These are phyloP conservation scores for Telenomus remus DNA, from an alignment of 1,140 invertebrate genomes.

Conservation along the genomic window DNA sequence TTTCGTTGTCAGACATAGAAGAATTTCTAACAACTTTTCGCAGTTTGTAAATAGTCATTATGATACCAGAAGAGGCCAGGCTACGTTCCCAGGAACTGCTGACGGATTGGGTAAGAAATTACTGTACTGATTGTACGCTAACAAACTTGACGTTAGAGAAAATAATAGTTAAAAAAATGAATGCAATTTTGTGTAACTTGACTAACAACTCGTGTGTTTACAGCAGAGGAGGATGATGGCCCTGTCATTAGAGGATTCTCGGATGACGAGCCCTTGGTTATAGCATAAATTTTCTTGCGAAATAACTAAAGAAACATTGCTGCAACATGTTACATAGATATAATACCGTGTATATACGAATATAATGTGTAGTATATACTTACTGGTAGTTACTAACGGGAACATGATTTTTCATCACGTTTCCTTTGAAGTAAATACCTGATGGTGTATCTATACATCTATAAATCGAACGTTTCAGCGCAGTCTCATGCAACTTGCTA, in stretches of 20 bases:
- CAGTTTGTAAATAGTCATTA: conserved; percentile 91
- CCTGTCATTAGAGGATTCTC: conserved; percentile 93
- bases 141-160: too few relatives aligned
- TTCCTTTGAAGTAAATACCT: background rate
- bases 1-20: conserved; percentile 82
- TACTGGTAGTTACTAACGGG: conserved; percentile 17
- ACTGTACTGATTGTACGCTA: too few relatives aligned
- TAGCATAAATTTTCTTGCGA: conserved; percentile 79
- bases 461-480: conserved; percentile 15
- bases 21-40: conserved; percentile 85
- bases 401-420: background rate
- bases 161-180: background rate
- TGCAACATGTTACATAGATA: conserved; percentile 50
- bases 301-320: conserved; percentile 44
- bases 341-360: conserved; percentile 51
- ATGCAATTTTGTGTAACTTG: conserved; percentile 3
- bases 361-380: conserved; percentile 29
- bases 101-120: conserved; percentile 79
- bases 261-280: conserved; percentile 94
- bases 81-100: conserved; percentile 83
- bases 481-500: conserved; percentile 32
- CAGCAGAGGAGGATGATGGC: conserved; percentile 89
- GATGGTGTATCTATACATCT: conserved; percentile 3
- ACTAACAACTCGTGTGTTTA: conserved; percentile 31
- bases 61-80: conserved; percentile 87